Conservation (phyloP, 2,888 invertebrate species). For the Myopa testacea region DNA sequence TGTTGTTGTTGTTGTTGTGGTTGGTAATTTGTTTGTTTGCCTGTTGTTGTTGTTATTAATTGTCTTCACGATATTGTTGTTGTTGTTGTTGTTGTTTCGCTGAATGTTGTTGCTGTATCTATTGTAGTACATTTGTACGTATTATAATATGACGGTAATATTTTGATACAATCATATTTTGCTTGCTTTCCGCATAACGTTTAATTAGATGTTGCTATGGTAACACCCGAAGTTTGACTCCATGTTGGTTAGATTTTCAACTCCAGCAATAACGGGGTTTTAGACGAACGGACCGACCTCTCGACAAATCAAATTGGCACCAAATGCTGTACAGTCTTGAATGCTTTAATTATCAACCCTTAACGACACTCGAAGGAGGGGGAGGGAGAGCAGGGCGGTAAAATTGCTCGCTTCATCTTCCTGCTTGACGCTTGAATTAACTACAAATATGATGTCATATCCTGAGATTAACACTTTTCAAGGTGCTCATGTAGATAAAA, state of each 20-base stretch:
- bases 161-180: slow-evolving; percentile 33
- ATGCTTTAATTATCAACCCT: no score
- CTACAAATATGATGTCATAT: neutral
- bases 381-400: no score
- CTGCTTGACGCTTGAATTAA: no score
- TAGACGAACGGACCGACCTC: no score
- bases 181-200: slow-evolving; percentile 17
- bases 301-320: no score
- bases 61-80: neutral
- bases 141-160: neutral
- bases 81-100: neutral
- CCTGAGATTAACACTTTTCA: neutral
- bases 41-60: neutral
- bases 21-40: neutral
- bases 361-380: no score
- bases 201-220: slow-evolving; percentile 31
- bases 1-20: neutral
- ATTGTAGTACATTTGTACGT: no score
- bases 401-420: no score
- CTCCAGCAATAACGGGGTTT: no score
- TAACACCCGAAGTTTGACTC: no score
- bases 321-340: no score
- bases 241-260: no score
- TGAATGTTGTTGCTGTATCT: neutral
- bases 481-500: neutral